Evolutionary conservation across 2,113 vertebrate genomes (phyloP).

Genomic region (Anolis sagrei): DNA sequence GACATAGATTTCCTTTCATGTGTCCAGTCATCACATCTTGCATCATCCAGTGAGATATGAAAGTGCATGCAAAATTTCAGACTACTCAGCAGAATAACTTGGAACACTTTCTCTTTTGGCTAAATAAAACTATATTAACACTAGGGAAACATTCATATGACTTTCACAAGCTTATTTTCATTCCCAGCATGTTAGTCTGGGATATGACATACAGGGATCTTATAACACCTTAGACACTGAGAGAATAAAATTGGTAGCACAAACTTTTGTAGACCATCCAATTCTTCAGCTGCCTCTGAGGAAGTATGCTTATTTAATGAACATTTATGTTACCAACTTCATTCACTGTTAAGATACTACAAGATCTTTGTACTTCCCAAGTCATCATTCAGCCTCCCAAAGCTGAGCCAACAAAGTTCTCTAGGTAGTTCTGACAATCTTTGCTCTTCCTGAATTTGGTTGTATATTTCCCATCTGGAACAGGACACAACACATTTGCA

Average conservation of each 20-base stretch:
- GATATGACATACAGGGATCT: too few relatives aligned
- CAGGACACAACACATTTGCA: background rate
- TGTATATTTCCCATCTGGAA: background rate
- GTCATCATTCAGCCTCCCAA: background rate
- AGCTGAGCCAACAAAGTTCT: background rate
- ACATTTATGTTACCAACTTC: too few relatives aligned
- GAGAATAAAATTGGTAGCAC: too few relatives aligned
- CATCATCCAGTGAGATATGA: background rate
- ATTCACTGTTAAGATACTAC: too few relatives aligned
- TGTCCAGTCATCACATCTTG: background rate
- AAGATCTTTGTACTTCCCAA: too few relatives aligned
- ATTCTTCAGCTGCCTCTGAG: too few relatives aligned
- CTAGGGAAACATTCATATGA: background rate
- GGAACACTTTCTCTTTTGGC: background rate
- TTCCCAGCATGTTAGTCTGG: background rate
- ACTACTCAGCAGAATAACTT: background rate
- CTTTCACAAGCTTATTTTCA: background rate
- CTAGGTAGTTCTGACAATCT: background rate
- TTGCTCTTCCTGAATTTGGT: background rate
- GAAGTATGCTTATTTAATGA: too few relatives aligned
- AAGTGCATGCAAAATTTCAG: slow-evolving; percentile 30
- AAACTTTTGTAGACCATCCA: too few relatives aligned
- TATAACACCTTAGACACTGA: too few relatives aligned
- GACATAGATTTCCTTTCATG: slow-evolving; percentile 47
- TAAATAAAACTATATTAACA: background rate